These are phyloP conservation scores for Chaetodon trifasciatus DNA, from an alignment of 2,797 vertebrate species.

Conservation along the genomic window DNA sequence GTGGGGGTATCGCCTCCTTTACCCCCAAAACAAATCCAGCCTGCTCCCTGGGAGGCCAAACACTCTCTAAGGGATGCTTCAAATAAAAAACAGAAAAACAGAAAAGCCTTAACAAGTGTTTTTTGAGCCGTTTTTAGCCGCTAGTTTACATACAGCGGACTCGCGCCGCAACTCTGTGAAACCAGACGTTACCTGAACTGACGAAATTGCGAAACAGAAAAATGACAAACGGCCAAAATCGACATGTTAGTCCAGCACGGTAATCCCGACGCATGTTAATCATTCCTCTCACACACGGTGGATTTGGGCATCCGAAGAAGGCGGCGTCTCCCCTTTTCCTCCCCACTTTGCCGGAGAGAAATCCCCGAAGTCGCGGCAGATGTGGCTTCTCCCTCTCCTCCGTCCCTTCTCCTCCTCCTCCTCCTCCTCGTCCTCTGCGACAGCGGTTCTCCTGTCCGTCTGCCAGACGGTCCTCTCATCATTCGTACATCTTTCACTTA, in stretches of 20 bases:
- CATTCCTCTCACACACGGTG: slow-evolving; percentile 11
- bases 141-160: background rate
- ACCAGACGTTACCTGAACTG: slow-evolving; percentile 30
- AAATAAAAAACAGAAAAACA: background rate
- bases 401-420: slow-evolving; percentile 11
- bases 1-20: slow-evolving; percentile 46
- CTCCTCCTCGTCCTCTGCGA: slow-evolving; percentile 55
- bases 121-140: background rate
- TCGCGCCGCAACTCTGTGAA: slow-evolving; percentile 9
- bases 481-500: slow-evolving; percentile 26
- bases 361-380: slow-evolving; percentile 65
- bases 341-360: slow-evolving; percentile 33
- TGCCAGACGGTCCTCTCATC: slow-evolving; percentile 39
- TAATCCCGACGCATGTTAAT: slow-evolving; percentile 48
- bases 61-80: slow-evolving; percentile 15
- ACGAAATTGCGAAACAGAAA: slow-evolving; percentile 18
- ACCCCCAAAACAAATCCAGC: slow-evolving; percentile 35
- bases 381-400: slow-evolving; percentile 36
- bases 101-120: background rate
- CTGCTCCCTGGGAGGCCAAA: slow-evolving; percentile 20
- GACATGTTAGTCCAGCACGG: slow-evolving; percentile 20
- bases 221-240: slow-evolving; percentile 8
- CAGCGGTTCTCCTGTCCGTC: slow-evolving; percentile 55
- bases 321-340: slow-evolving; percentile 9
- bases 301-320: slow-evolving; percentile 8